Conservation (phyloP, 1,140 invertebrate species). For the Conus ventricosus region DNA sequence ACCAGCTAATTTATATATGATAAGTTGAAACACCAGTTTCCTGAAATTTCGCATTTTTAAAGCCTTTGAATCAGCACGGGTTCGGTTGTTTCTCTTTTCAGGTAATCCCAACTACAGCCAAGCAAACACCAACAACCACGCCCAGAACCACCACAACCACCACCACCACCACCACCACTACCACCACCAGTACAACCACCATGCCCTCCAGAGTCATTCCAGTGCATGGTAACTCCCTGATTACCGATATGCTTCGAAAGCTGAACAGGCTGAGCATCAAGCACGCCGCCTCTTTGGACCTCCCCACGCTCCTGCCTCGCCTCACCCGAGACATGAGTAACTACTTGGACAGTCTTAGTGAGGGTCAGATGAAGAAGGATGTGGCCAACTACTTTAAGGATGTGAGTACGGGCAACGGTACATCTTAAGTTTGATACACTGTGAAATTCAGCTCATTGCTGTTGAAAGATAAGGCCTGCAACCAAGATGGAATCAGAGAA, state of each 20-base stretch:
- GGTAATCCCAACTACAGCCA: not conserved
- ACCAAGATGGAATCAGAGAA: too few species aligned
- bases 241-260: not conserved
- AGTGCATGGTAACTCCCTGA: not conserved
- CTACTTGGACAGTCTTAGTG: not conserved
- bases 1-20: too few species aligned
- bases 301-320: not conserved
- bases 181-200: conserved; percentile 11
- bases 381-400: conserved; percentile 23
- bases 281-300: not conserved
- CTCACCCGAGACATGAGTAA: conserved; percentile 4
- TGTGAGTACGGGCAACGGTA: not conserved
- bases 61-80: too few species aligned
- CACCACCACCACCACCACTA: conserved; percentile 17
- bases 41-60: too few species aligned
- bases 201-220: not conserved
- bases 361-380: conserved; percentile 11
- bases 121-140: not conserved
- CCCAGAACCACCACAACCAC: conserved; percentile 30
- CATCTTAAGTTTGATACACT: not conserved
- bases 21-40: too few species aligned
- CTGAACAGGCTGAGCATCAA: not conserved
- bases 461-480: too few species aligned
- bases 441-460: not conserved
- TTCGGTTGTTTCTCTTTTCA: not conserved